Base-by-base conservation (phyloP, 2,888 invertebrate species). In the Heliconius charithonia region DNA sequence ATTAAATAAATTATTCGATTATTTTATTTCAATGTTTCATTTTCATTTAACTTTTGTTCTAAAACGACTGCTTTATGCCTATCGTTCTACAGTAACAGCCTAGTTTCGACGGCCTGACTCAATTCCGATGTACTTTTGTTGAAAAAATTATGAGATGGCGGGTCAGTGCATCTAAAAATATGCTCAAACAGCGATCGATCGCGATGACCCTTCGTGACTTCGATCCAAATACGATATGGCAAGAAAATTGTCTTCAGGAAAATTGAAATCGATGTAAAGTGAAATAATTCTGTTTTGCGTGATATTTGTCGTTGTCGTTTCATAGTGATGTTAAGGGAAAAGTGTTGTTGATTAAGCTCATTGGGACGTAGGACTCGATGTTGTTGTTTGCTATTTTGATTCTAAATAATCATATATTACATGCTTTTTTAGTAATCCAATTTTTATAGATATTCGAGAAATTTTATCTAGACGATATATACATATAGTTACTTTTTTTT, bases 81-180 rank as follows among this genome's bases (percentile, higher is more conserved):
- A 25, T 71, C 7, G 45, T 37, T 71, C 62, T 56, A 79, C 25
- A 59, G 51, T 51, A 77, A 77, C 79, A 86, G 79, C 85, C 86
- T 81, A 86, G 81, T 86, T 87, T 83, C 83, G 78, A 67, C 82
- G 85, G 83, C 84, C 82, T 80, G 78, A 66, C 82, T 84, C 86
- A 88, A 89, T 90, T 87, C 88, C 87, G 80, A 85, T 86, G 87
- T 86, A 87, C 82, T 70, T 81, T 76, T 74, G 73, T 81, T 94
- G 93, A 92, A 94, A 93, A 86, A 91, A 88, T 90, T 89, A 94
- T 93, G 90, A 91, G 90, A 83, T 76, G 79, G 82, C 82, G 80
- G 81, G 77, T 80, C 81, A 84, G 85, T 89, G 90, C 92, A 93
- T 94, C 94, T 94, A 94, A 94, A 94, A 94, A 94, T 94, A 94